Evolutionary conservation across 1,140 invertebrate genomes (phyloP), one percentile per base, ranked within the genome.

Genomic region (Phthorimaea operculella): DNA sequence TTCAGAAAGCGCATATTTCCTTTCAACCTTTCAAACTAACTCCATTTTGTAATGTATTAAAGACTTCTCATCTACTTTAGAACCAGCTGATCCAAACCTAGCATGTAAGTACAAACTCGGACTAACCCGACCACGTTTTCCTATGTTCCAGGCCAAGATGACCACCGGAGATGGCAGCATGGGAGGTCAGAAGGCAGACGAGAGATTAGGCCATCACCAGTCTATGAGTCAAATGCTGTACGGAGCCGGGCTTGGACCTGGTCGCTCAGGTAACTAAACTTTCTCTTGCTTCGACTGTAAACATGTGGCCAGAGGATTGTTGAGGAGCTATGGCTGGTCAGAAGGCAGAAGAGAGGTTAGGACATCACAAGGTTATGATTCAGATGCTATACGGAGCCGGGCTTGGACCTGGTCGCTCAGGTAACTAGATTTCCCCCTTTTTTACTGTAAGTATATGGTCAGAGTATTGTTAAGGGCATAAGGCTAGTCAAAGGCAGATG

Each of bases 91-190:
- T 28, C 21, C n/a, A n/a, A 28, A 28, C 21, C 21, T 28, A 28
- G 21, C 2, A 28, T 4, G 21, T 4, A 28, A 28, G 21, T 28
- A 28, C 21, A 28, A 28, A 28, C 21, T 28, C 6, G 6, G 2
- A 28, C 21, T 28, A 4, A 28, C 21, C 21, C 21, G 6, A 4
- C 2, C 21, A 28, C 2, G 6, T 28, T 28, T 47, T 58, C 36
- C 58, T 60, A 57, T 66, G 28, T 88, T 82, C 33, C 77, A 89
- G 88, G 87, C 88, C 52, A 89, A 89, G 73, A 89, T 89, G 88
- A 89, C 87, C 55, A 85, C 83, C 14, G 77, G 76, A 0, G 88
- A 89, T 62, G 86, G 76, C 2, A 64, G 66, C 0, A 60, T 86
- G 0, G 78, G 79, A 6, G 73, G 72, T 12, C 85, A 86, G 70